Evolutionary conservation across 2,888 invertebrate genomes (phyloP).

Genomic region (Fragum whitleyi): DNA sequence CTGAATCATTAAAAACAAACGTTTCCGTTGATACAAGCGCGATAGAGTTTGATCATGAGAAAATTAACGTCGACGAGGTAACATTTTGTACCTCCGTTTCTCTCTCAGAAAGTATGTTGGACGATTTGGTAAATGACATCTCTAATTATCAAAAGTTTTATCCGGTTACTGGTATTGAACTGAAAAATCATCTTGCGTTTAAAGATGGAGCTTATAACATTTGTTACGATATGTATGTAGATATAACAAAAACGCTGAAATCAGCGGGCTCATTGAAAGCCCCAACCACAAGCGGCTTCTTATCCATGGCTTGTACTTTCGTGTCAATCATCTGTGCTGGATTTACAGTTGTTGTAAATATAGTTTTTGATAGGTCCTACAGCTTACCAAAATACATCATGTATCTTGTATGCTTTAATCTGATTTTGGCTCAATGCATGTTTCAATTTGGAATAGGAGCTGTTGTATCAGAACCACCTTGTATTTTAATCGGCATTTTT

Average conservation of each 20-base stretch:
- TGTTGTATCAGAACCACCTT: background rate
- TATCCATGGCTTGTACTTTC: background rate
- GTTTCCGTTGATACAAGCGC: background rate
- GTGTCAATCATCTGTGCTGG: background rate
- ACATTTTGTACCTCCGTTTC: background rate
- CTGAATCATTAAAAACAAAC: background rate
- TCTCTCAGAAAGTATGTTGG: background rate
- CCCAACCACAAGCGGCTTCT: background rate
- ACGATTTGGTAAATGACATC: background rate
- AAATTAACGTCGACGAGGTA: background rate
- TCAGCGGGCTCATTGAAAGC: background rate
- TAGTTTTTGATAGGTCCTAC: background rate
- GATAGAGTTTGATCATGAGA: background rate
- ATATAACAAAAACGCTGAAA: background rate
- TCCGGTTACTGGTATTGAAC: too few relatives aligned
- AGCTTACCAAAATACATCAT: slow-evolving; percentile 3
- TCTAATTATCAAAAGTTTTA: too few relatives aligned
- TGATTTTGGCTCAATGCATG: background rate
- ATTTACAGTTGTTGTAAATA: background rate
- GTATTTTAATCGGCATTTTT: background rate
- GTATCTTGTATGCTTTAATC: slow-evolving; percentile 5
- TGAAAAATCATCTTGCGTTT: background rate
- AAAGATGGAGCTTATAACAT: background rate
- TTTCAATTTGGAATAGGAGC: slow-evolving; percentile 11
- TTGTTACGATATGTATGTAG: background rate